A percentile compares a stretch with the other conserved stretches of the same genome.
phyloP scores from a whole-genome alignment of 2,797 vertebrate genomes.

The Ciconia nigra region DNA sequence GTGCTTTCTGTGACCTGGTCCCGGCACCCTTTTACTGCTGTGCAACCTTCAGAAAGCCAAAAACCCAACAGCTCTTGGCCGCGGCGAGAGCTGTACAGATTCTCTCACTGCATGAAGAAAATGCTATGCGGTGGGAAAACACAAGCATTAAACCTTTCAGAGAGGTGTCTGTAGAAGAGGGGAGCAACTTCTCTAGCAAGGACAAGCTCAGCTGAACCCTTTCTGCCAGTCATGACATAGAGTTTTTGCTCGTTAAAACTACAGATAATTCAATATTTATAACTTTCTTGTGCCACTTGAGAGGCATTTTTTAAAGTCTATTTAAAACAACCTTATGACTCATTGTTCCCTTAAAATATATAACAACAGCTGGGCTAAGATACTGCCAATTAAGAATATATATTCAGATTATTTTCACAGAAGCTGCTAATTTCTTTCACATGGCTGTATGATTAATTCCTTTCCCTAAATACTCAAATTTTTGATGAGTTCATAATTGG shows the following conservation, averaged over 20 bases:
- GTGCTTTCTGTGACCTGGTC: background rate
- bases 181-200: background rate
- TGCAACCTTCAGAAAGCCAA: rapidly evolving
- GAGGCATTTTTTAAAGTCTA: background rate
- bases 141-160: background rate
- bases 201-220: background rate
- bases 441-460: constrained; percentile 29
- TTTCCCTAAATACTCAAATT: constrained; percentile 39
- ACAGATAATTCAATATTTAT: background rate
- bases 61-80: background rate
- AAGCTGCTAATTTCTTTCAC: constrained; percentile 65
- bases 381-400: background rate
- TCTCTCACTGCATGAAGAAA: background rate
- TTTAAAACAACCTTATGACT: background rate
- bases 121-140: background rate
- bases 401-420: constrained; percentile 40
- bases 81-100: background rate
- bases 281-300: background rate
- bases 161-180: background rate
- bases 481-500: constrained; percentile 51
- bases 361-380: background rate
- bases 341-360: background rate
- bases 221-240: background rate
- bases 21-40: background rate
- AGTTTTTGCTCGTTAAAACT: background rate